phyloP scores from a whole-genome alignment of 2,888 invertebrate species.

The Peribatodes rhomboidaria region DNA sequence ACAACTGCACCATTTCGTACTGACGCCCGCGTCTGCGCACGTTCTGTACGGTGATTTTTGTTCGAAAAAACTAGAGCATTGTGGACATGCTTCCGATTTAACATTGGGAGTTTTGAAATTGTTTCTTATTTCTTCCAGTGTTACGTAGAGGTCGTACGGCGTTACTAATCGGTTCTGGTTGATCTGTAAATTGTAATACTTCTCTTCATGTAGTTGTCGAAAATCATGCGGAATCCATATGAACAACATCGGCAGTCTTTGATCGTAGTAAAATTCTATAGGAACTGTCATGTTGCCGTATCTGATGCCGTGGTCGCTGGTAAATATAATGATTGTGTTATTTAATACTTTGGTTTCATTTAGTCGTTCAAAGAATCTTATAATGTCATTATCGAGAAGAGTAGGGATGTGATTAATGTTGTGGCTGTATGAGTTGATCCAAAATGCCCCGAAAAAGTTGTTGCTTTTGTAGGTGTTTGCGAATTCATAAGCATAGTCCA shows the following conservation, averaged over 20 bases:
- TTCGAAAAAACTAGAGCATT: slow-evolving; percentile 88
- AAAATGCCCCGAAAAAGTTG: slow-evolving; percentile 91
- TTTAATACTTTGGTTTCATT: slow-evolving; percentile 84
- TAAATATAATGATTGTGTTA: slow-evolving; percentile 89
- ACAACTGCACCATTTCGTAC: slow-evolving; percentile 92
- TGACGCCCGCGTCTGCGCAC: slow-evolving; percentile 89
- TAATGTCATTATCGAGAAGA: slow-evolving; percentile 87
- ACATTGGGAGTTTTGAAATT: slow-evolving; percentile 85
- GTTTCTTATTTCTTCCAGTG: slow-evolving; percentile 76
- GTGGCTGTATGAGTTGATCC: slow-evolving; percentile 92
- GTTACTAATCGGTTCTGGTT: slow-evolving; percentile 90
- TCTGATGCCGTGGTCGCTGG: slow-evolving; percentile 92
- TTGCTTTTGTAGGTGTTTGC: slow-evolving; percentile 85
- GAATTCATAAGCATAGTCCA: slow-evolving; percentile 89
- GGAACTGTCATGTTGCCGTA: slow-evolving; percentile 89
- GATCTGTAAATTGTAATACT: slow-evolving; percentile 84
- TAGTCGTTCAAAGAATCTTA: slow-evolving; percentile 84
- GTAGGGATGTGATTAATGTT: slow-evolving; percentile 88
- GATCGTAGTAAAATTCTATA: slow-evolving; percentile 91
- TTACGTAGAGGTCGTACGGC: slow-evolving; percentile 91
- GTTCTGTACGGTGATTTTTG: slow-evolving; percentile 86
- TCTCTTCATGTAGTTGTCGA: slow-evolving; percentile 80
- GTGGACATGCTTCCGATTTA: slow-evolving; percentile 85
- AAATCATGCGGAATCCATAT: slow-evolving; percentile 89
- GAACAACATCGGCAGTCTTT: slow-evolving; percentile 91